These are phyloP conservation scores for Platysternon megacephalum DNA, from an alignment of 2,113 vertebrate species.

Conservation along the genomic window DNA sequence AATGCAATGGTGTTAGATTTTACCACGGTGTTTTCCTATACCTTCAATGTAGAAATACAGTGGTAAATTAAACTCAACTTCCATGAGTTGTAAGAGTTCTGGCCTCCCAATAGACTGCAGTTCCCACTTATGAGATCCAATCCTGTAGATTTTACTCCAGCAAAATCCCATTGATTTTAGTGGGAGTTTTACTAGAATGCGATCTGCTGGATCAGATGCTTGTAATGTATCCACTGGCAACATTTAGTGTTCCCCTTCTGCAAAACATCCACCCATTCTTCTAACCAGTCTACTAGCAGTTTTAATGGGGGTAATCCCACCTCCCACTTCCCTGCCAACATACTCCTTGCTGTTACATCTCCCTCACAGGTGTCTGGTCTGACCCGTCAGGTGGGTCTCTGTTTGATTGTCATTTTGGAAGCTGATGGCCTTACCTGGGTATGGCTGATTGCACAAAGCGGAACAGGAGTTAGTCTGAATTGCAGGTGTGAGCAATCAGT, in stretches of 20 bases:
- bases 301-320: slow-evolving; percentile 71
- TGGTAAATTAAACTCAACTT: neutral
- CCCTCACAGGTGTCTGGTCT: slow-evolving; percentile 79
- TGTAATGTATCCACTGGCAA: neutral
- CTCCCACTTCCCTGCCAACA: slow-evolving; percentile 18
- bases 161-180: neutral
- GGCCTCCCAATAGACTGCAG: neutral
- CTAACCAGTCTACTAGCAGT: neutral
- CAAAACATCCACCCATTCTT: neutral
- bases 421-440: slow-evolving; percentile 86
- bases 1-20: neutral
- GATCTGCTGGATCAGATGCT: neutral
- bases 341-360: slow-evolving; percentile 28
- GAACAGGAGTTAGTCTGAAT: slow-evolving; percentile 77
- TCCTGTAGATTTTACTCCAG: neutral
- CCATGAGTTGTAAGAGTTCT: neutral
- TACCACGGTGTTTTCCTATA: accelerated
- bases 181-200: neutral
- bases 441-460: slow-evolving; percentile 90
- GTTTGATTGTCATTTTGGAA: slow-evolving; percentile 88
- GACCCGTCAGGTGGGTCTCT: slow-evolving; percentile 87
- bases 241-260: neutral
- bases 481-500: slow-evolving; percentile 92
- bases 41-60: neutral
- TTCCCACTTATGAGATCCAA: neutral